Evolutionary conservation across 1,140 invertebrate species (phyloP).

Genomic region (Zaprionus ornatus): DNA sequence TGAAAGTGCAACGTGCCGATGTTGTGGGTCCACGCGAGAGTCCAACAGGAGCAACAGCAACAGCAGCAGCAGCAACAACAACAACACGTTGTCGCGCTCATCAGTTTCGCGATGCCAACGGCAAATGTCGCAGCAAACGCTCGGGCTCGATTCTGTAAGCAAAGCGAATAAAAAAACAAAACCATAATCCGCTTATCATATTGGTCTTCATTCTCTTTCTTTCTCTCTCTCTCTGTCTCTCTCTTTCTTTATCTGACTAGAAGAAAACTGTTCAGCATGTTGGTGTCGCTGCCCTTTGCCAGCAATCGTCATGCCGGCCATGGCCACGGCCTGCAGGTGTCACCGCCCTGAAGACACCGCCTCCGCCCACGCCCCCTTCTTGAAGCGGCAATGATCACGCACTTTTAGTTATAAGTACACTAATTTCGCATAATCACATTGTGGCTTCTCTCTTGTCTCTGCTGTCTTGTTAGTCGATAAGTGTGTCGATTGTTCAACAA

Average conservation of each 20-base stretch:
- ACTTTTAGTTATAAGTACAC: slow-evolving; percentile 30
- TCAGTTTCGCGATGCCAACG: slow-evolving; percentile 65
- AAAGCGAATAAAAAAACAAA: slow-evolving; percentile 26
- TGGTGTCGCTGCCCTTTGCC: slow-evolving; percentile 65
- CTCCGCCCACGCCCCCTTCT: background rate
- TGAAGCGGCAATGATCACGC: slow-evolving; percentile 19
- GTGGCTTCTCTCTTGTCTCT: background rate
- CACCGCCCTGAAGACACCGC: slow-evolving; percentile 26
- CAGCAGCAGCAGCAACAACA: slow-evolving; percentile 13
- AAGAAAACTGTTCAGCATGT: slow-evolving; percentile 72
- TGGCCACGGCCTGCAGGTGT: slow-evolving; percentile 59
- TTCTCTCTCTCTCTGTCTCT: slow-evolving; percentile 4
- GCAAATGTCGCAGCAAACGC: slow-evolving; percentile 64
- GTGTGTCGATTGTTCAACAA: background rate
- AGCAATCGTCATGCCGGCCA: slow-evolving; percentile 38
- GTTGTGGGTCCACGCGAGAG: background rate
- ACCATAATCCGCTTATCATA: slow-evolving; percentile 44
- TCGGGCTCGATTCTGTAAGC: slow-evolving; percentile 78
- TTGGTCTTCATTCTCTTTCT: slow-evolving; percentile 4
- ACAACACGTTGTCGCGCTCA: slow-evolving; percentile 58
- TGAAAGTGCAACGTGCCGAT: slow-evolving; percentile 69
- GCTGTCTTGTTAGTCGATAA: background rate
- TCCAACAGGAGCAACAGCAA: slow-evolving; percentile 6
- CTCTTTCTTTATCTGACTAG: slow-evolving; percentile 40
- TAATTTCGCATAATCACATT: slow-evolving; percentile 13